Evolutionary conservation across 2,888 invertebrate genomes (phyloP), one percentile per base, ranked within the genome.

Genomic region (Coenonympha arcania): DNA sequence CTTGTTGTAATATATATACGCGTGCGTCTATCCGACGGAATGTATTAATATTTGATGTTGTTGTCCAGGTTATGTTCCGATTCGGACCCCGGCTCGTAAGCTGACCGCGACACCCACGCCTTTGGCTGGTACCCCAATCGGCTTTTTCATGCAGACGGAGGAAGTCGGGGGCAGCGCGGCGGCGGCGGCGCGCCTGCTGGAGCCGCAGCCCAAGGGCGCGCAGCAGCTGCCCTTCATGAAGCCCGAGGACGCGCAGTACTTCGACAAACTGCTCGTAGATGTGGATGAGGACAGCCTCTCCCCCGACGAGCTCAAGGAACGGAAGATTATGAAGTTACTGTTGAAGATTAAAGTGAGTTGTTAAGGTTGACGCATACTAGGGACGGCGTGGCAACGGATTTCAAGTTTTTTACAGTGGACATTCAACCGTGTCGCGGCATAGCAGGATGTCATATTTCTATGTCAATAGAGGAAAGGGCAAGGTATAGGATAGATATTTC

Each of bases 201-300:
- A 99, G 76, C 96, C 96, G 73, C 99, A 99, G 85, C 99, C 99
- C 1, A 98, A 98, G 79, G 94, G 94, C 0, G 89, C 90, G 66
- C 84, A 84, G 72, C 99, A 99, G 85, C 88, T 99, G 63, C 99
- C 99, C 11, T 97, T 99, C 75, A 95, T 99, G 92, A 99, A 99
- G 79, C 99, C 99, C 0, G 99, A 99, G 81, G 98, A 98, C 85
- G 98, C 99, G 37, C 99, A 99, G 85, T 99, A 99, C 85, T 99
- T 99, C 82, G 99, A 99, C 81, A 99, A 99, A 82, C 88, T 99
- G 57, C 88, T 99, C 60, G 92, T 97, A 47, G 99, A 99, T 73
- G 98, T 99, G 20, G 99, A 99, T 77, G 99, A 99, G 83, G 98
- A 98, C 69, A 85, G 93, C 0, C 88, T 99, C 30, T 93, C 95